phyloP scores from a whole-genome alignment of 2,888 invertebrate genomes.

The Mesopsocus fuscifrons region DNA sequence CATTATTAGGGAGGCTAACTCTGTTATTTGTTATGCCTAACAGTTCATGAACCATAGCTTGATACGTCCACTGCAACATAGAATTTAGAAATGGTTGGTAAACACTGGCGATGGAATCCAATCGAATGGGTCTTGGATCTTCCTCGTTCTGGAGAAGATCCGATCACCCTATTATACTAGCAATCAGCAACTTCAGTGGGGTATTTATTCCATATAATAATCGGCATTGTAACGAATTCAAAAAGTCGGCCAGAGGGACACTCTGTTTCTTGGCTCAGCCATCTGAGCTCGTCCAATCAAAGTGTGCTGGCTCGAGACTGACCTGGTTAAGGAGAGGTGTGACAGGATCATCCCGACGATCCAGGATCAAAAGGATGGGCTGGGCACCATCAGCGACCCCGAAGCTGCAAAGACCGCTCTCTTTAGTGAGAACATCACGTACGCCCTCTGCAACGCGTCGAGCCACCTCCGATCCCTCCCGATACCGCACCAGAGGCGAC shows the following conservation, averaged over 20 bases:
- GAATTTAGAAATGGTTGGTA: too few relatives aligned
- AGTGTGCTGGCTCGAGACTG: too few relatives aligned
- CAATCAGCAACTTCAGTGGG: too few relatives aligned
- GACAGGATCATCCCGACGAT: conserved; percentile 85
- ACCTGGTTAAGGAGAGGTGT: conserved; percentile 86
- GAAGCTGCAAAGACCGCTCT: conserved; percentile 74
- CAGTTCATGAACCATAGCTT: conserved; percentile 99
- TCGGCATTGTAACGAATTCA: too few relatives aligned
- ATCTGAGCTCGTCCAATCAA: too few relatives aligned
- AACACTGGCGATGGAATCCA: too few relatives aligned
- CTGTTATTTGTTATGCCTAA: conserved; percentile 84
- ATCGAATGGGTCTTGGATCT: too few relatives aligned
- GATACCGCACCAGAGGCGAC: conserved; percentile 74
- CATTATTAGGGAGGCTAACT: conserved; percentile 68
- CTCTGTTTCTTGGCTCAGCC: too few relatives aligned
- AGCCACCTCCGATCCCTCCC: conserved; percentile 68
- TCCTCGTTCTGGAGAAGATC: too few relatives aligned
- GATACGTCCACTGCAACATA: conserved; percentile 82
- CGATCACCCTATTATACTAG: too few relatives aligned
- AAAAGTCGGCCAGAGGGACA: too few relatives aligned
- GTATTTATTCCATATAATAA: conserved; percentile 6
- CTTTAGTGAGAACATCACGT: conserved; percentile 67
- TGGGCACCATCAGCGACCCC: conserved; percentile 43
- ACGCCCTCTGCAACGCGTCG: conserved; percentile 70
- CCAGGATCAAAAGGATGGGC: conserved; percentile 73